A percentile compares a stretch with the other conserved stretches of the same genome.
Conservation (phyloP, 2,797 vertebrate genomes). For the Babyrousa celebensis region DNA sequence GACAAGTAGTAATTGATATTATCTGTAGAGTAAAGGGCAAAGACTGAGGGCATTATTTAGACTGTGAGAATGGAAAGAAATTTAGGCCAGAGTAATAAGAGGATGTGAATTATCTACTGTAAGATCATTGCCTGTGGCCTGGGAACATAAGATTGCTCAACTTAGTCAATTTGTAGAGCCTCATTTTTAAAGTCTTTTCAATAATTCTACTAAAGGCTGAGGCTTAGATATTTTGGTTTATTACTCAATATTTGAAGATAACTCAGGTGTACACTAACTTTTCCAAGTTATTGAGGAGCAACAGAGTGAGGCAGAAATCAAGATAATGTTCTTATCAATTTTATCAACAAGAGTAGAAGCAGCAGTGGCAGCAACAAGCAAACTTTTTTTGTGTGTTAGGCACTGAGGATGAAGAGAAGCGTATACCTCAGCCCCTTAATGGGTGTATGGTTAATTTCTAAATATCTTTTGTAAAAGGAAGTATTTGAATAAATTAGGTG, state of each 20-base stretch:
- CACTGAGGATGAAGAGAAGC: background rate
- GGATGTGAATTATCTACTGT: background rate
- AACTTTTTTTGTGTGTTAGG: background rate
- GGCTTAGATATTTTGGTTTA: slow-evolving; percentile 20
- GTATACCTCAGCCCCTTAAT: background rate
- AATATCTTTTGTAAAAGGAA: slow-evolving; percentile 12
- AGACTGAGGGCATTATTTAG: background rate
- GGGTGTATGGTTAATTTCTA: slow-evolving; percentile 7
- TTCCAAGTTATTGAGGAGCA: background rate
- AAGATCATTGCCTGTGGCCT: background rate
- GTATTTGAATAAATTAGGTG: background rate
- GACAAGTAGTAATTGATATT: background rate
- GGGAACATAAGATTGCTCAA: background rate
- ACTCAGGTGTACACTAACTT: slow-evolving; percentile 4
- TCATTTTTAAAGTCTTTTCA: slow-evolving; percentile 13
- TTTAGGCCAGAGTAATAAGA: background rate
- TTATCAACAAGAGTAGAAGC: background rate
- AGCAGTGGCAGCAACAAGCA: background rate
- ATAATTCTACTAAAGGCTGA: background rate
- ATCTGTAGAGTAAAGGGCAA: background rate
- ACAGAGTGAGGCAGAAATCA: slow-evolving; percentile 32
- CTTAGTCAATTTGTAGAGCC: background rate
- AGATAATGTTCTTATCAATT: background rate
- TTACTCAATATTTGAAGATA: background rate
- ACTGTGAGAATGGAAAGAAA: background rate